Percentiles rank a stretch among this genome's conserved stretches.
These are phyloP conservation scores for Uloborus plumipes DNA, from an alignment of 2,888 invertebrate genomes.

Conservation along the genomic window DNA sequence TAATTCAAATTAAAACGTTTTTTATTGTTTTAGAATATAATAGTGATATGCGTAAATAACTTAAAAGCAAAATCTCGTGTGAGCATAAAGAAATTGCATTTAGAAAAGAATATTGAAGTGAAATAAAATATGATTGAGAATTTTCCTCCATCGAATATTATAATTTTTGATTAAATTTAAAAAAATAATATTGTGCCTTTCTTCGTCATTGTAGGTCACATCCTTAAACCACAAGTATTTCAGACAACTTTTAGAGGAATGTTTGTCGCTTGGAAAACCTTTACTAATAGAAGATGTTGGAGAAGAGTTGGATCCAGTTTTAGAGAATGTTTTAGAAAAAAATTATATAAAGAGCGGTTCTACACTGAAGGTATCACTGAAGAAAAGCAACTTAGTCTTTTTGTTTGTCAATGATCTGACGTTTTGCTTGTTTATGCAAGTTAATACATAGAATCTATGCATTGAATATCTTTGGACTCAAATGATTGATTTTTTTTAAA, in stretches of 20 bases:
- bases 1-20: too few relatives aligned
- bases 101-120: too few relatives aligned
- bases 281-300: conserved; percentile 94
- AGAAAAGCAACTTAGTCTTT: neutral
- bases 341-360: conserved; percentile 98
- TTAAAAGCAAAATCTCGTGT: too few relatives aligned
- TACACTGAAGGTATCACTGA: conserved; percentile 82
- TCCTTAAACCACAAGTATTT: conserved; percentile 97
- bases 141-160: neutral
- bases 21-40: too few relatives aligned
- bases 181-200: neutral
- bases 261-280: conserved; percentile 87
- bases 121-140: neutral
- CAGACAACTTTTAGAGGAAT: conserved; percentile 89
- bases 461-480: too few relatives aligned
- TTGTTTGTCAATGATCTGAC: too few relatives aligned
- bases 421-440: too few relatives aligned
- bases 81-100: too few relatives aligned
- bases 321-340: conserved; percentile 96
- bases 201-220: conserved; percentile 79
- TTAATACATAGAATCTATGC: too few relatives aligned
- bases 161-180: neutral
- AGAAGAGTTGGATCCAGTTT: conserved; percentile 93
- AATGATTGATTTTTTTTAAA: too few relatives aligned
- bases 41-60: too few relatives aligned